Percentiles rank a stretch among this genome's conserved stretches.
These are phyloP conservation scores for Hucho hucho DNA, from an alignment of 2,113 vertebrate genomes.

Conservation along the genomic window DNA sequence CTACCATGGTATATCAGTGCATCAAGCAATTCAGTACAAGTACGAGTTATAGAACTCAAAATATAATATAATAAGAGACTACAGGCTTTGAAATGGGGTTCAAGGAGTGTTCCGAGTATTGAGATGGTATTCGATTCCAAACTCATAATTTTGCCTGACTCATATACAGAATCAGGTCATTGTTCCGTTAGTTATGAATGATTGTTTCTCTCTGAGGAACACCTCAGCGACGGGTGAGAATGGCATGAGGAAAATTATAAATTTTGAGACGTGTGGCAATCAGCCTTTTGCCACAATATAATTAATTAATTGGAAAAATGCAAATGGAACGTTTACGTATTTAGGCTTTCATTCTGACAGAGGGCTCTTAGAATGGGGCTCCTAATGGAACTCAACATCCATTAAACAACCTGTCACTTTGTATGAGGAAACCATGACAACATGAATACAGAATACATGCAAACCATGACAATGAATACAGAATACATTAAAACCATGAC, in stretches of 20 bases:
- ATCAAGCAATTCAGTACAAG: too few relatives aligned
- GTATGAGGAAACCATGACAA: background rate
- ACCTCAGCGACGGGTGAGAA: background rate
- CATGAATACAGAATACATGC: too few relatives aligned
- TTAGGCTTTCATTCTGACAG: background rate
- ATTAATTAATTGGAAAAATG: constrained; percentile 24
- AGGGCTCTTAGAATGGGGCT: background rate
- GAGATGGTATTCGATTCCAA: background rate
- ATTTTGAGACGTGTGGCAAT: background rate
- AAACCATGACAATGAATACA: too few relatives aligned
- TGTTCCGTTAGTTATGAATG: background rate
- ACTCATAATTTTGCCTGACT: background rate
- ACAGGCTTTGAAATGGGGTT: too few relatives aligned
- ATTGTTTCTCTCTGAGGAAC: background rate
- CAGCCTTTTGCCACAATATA: background rate
- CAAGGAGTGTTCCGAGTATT: background rate
- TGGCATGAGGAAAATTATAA: background rate
- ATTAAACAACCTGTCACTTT: background rate
- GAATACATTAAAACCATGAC: too few relatives aligned
- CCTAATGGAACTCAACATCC: background rate
- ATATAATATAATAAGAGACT: too few relatives aligned
- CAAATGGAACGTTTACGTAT: background rate
- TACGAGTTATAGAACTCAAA: too few relatives aligned
- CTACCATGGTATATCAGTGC: too few relatives aligned
- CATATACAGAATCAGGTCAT: background rate